Conservation (phyloP, 2,113 vertebrate genomes). For the Pachycephala philippinensis region DNA sequence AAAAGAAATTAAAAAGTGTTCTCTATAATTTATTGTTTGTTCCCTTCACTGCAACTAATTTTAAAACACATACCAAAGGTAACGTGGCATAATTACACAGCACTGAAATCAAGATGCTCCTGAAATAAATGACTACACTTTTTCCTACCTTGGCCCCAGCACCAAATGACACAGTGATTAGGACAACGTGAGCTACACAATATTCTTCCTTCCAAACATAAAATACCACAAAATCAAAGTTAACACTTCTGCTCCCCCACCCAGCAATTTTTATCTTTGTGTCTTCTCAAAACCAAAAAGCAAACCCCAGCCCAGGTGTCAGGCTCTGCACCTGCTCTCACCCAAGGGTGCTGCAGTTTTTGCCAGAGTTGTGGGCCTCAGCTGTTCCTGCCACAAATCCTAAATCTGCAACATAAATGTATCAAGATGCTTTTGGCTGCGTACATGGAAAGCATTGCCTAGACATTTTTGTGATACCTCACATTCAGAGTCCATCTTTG, state of each 20-base stretch:
- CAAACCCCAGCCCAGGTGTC: too few species aligned
- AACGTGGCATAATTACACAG: not conserved
- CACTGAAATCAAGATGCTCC: not conserved
- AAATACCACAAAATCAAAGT: not conserved
- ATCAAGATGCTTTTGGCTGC: not conserved
- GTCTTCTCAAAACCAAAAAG: not conserved
- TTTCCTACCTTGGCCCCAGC: not conserved
- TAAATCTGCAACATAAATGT: not conserved
- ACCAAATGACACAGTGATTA: not conserved
- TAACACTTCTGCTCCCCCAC: not conserved
- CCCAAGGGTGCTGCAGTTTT: accelerated
- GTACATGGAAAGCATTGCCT: not conserved
- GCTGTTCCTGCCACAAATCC: not conserved
- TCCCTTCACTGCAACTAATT: not conserved
- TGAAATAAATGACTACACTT: not conserved
- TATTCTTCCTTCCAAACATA: not conserved
- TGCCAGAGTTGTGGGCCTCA: not conserved
- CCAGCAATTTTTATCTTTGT: not conserved
- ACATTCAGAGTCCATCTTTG: not conserved
- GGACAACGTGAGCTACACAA: accelerated
- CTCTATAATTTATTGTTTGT: not conserved
- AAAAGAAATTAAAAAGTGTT: not conserved
- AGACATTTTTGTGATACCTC: not conserved
- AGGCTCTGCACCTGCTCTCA: not conserved
- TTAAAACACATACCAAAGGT: not conserved